Base-by-base conservation (phyloP, 2,888 invertebrate genomes). In the Himalopsyche tibetana region DNA sequence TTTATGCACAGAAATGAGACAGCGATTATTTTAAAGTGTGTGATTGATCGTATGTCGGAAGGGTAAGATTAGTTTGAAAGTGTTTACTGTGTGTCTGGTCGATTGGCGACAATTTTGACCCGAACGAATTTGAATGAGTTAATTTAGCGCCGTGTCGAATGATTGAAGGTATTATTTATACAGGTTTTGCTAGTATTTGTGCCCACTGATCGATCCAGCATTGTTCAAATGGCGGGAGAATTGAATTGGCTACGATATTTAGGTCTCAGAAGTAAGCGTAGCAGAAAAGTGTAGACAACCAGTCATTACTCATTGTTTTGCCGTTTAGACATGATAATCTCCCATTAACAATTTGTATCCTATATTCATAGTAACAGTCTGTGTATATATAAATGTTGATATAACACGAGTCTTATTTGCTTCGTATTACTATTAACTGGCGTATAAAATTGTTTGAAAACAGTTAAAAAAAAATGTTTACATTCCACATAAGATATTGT, bases 21-120 rank as follows among this genome's bases (percentile, higher is more conserved):
- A 81, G 63, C 84, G 85, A 51, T 15, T 84, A 80, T 84, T 80
- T 86, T 88, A 88, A 88, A 88, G 74, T 12, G 55, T 84, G 85
- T 81, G 55, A 84, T 63, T 42, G 63, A 81, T 36, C 63, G 84
- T 81, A 63, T 82, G 80, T 51, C 56, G 55, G 83, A 51, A 84
- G 42, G 55, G 28, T 84, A 84, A 84, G 55, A 79, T 80, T 63
- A 83, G 69, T 42, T 63, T 63, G 63, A 63, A 63, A 63, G 63
- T 19, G 63, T 15, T 28, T 63, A 19, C 28, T 38, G 74, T 74
- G 19, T 74, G 74, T 74, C 36, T 74, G 74, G 74, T 74, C 74
- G 74, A 38, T 74, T 74, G 36, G 74, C 11, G 74, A 74, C 38
- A 74, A 74, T 74, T 74, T 74, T 74, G 74, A 38, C 74, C 11